These are phyloP conservation scores for Lepus europaeus DNA, from an alignment of 2,113 vertebrate species.

Conservation along the genomic window DNA sequence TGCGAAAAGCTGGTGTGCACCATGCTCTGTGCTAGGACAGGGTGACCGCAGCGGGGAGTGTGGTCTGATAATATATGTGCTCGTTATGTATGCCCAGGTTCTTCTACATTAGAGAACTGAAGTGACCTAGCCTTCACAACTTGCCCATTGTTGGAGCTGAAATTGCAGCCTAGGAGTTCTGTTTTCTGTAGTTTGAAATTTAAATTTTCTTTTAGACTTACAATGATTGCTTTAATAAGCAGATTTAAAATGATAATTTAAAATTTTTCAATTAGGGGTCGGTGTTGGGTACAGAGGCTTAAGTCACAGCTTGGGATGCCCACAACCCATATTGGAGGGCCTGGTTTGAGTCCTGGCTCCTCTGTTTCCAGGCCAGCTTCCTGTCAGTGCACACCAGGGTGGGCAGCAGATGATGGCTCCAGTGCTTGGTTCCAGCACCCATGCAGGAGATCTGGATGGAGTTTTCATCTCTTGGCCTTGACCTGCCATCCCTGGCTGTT, in stretches of 20 bases:
- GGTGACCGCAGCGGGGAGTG: background rate
- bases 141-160: constrained; percentile 8
- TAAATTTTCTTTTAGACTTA: constrained; percentile 44
- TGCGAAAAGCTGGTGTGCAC: constrained; percentile 95
- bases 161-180: constrained; percentile 27
- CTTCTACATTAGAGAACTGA: constrained; percentile 46
- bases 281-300: too few species aligned
- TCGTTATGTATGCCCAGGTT: background rate
- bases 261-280: constrained; percentile 28
- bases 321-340: too few species aligned
- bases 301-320: too few species aligned
- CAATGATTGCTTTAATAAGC: constrained; percentile 46
- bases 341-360: too few species aligned
- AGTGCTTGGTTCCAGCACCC: too few species aligned
- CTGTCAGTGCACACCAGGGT: too few species aligned
- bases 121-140: background rate
- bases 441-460: too few species aligned
- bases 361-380: too few species aligned
- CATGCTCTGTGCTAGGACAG: background rate
- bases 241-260: constrained; percentile 65
- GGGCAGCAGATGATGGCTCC: too few species aligned
- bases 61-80: background rate
- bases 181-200: constrained; percentile 59
- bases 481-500: too few species aligned
- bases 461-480: too few species aligned